Base-by-base conservation (phyloP, 2,888 invertebrate genomes). In the Drosophila helvetica region DNA sequence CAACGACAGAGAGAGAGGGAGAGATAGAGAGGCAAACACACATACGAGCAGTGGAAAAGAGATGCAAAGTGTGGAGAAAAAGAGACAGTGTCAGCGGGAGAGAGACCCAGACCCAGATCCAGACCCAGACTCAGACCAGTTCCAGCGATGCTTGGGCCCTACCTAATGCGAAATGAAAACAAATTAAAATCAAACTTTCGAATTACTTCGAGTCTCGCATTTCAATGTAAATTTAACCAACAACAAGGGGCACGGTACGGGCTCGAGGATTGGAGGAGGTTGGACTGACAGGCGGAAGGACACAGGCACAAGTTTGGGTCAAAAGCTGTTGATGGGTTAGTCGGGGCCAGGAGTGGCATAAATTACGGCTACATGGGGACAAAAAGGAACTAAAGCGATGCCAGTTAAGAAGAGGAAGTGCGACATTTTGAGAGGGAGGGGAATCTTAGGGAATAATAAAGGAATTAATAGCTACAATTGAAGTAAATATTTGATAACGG, bases 111-210 rank as follows among this genome's bases (percentile, higher is more conserved):
- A 38, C n/a, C 17, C 33, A 38, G 5, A 33, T 18, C 18, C 22
- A 58, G 25, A 51, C 46, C 42, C 53, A 45, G 18, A 48, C 10
- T 3, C 30, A 63, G 48, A 54, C 15, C 38, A 61, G 48, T 52
- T 42, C 50, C 38, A 53, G 54, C 43, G 45, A 56, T 52, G 69
- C 52, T 63, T 45, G 74, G 57, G 64, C 61, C 61, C 72, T 79
- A 85, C 89, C 86, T 88, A 88, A 88, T 89, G 90, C 85, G 86
- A 89, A 89, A 86, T 81, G 89, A 89, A 89, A 89, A 89, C 88
- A 89, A 89, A 89, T 89, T 89, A 88, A 89, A 88, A 89, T 89
- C 88, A 88, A 88, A 89, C 89, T 88, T 88, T 86, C 89, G 80
- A 89, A 89, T 87, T 88, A 87, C 86, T 82, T 86, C 88, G 88